Base-by-base conservation (phyloP, 2,113 vertebrate species). In the Cyprinodon variegatus region DNA sequence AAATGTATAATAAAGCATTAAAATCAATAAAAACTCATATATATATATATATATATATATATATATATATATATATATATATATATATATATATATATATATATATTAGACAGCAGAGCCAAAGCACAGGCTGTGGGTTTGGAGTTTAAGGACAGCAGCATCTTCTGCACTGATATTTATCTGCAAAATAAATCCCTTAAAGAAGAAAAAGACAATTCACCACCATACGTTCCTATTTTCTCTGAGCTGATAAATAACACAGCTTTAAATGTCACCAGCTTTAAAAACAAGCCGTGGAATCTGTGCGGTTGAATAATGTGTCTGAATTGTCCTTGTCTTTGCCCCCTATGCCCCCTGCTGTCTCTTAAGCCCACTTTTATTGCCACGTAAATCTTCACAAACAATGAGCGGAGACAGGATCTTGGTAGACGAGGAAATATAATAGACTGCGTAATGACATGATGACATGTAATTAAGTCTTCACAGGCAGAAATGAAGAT, bases 151-250 rank as follows among this genome's bases (percentile, higher is more conserved):
- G 43, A 45, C 6, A 45, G 9, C 43, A 45, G 43, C 43, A 11
- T 53, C 2, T 53, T n/a, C 17, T 53, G 50, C 50, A 20, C 15
- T 20, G 50, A 57, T n/a, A 57, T 57, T 57, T 57, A 57, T 57
- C 50, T n/a, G 50, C 50, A 57, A 14, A 57, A n/a, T 57, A 57
- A 57, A 57, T 57, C 17, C 50, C n/a, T 9, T 20, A 57, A 60
- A 76, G n/a, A 15, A 53, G 62, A 22, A 61, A n/a, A 1, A 36
- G 29, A 72, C 74, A 82, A 68, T 43, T 78, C 74, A 74, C 57
- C 4, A 17, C 6, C 3, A 39, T 39, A 36, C 62, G 61, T 40
- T 40, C 39, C 72, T 13, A 36, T 6, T 36, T 65, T 29, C n/a
- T 45, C 13, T 40, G 22, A 61, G 60, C 36, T n/a, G 40, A 72